These are phyloP conservation scores for Rhopalosiphum padi DNA, from an alignment of 1,140 invertebrate species.

Conservation along the genomic window DNA sequence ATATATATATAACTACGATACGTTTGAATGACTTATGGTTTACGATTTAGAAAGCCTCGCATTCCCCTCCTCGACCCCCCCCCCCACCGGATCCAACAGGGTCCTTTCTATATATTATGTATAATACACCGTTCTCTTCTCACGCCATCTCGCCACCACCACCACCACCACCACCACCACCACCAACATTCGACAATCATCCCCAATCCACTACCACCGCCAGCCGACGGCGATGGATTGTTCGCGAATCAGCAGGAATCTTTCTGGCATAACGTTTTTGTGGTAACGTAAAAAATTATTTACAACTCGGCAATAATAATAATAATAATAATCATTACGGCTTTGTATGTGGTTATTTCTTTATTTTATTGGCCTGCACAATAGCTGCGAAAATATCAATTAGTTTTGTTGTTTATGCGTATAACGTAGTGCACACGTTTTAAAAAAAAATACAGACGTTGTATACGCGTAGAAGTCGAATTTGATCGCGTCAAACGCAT, in stretches of 20 bases:
- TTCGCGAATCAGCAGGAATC: conserved; percentile 25
- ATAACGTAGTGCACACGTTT: too few relatives aligned
- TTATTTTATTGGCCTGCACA: not conserved
- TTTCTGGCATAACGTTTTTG: not conserved
- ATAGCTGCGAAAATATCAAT: not conserved
- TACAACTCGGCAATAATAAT: not conserved
- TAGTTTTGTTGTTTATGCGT: not conserved
- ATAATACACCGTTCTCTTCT: not conserved
- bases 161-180: not conserved
- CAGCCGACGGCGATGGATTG: not conserved
- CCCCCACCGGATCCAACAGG: not conserved
- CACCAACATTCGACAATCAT: not conserved
- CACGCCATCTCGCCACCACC: not conserved
- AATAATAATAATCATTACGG: not conserved
- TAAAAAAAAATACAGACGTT: too few relatives aligned
- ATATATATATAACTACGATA: not conserved
- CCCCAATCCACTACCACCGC: too few relatives aligned
- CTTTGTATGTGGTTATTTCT: not conserved
- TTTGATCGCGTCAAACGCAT: not conserved
- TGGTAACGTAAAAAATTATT: not conserved
- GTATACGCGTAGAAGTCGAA: not conserved
- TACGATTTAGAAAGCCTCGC: conserved; percentile 38
- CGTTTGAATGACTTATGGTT: conserved; percentile 36
- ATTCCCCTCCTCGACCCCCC: not conserved
- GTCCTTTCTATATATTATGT: not conserved